Conservation (phyloP, 2,113 vertebrate genomes). For the Steatornis caripensis region DNA sequence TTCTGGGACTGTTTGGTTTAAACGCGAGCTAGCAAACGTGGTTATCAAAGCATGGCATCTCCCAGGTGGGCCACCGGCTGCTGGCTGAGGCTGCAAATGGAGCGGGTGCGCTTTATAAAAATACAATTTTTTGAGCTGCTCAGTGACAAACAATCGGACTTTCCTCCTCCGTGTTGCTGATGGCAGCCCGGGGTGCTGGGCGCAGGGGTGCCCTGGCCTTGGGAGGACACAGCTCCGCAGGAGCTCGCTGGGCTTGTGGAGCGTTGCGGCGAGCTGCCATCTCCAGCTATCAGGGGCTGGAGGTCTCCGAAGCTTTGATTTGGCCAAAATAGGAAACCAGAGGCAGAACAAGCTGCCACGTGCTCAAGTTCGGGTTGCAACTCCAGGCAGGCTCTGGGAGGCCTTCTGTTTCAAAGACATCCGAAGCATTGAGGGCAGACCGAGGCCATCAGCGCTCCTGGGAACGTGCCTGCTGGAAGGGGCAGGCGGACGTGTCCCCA, state of each 20-base stretch:
- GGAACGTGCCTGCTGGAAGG: accelerated
- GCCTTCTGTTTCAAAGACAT: not conserved
- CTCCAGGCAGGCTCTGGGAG: not conserved
- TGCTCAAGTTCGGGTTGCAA: not conserved
- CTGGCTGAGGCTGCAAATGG: accelerated
- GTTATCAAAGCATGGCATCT: not conserved
- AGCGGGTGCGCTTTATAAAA: not conserved
- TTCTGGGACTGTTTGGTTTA: no score
- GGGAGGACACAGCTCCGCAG: not conserved
- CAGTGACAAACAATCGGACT: not conserved
- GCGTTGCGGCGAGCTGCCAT: not conserved
- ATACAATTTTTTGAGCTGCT: not conserved
- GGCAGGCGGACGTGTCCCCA: not conserved
- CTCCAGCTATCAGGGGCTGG: not conserved
- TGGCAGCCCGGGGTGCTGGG: not conserved
- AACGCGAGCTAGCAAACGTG: accelerated
- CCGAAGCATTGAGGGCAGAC: not conserved
- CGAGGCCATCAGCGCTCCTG: not conserved
- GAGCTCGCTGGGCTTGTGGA: not conserved
- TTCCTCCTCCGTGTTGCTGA: not conserved
- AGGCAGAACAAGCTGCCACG: not conserved
- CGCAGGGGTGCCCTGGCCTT: not conserved
- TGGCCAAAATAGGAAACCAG: not conserved
- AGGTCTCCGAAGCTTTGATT: not conserved
- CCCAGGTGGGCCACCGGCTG: accelerated